Conservation (phyloP, 2,797 vertebrate species). For the Gallirallus australis region DNA sequence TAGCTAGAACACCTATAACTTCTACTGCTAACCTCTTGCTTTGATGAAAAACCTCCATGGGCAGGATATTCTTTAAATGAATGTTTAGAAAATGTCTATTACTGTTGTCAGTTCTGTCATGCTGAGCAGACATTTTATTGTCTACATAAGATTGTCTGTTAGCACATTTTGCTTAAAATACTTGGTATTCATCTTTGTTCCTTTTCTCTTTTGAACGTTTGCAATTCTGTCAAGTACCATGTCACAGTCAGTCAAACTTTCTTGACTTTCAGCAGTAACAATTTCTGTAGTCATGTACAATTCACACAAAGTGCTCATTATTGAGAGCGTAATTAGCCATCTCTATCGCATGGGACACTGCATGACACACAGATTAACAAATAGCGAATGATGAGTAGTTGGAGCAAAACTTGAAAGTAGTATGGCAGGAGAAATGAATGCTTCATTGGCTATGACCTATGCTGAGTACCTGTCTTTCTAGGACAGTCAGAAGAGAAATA, state of each 20-base stretch:
- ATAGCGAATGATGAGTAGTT: not conserved
- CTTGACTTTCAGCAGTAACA: conserved; percentile 1
- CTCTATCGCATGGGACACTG: not conserved
- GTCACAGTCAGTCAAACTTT: conserved; percentile 12
- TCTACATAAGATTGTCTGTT: not conserved
- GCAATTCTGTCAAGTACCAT: not conserved
- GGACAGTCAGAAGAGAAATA: conserved; percentile 15
- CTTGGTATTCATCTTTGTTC: not conserved
- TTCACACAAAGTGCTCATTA: conserved; percentile 9
- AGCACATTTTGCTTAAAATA: not conserved
- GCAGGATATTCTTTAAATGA: not conserved
- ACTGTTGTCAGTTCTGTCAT: not conserved
- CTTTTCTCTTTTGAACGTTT: rapidly evolving
- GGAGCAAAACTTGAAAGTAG: not conserved
- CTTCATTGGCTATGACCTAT: not conserved
- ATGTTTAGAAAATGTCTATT: not conserved
- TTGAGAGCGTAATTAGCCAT: conserved; percentile 12
- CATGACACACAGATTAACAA: not conserved
- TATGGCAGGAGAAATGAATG: not conserved
- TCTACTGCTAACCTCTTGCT: not conserved
- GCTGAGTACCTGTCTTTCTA: not conserved
- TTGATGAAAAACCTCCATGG: not conserved
- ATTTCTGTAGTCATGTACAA: not conserved
- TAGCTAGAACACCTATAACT: not conserved
- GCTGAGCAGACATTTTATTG: not conserved